Percentiles rank a stretch among this genome's conserved stretches.
These are phyloP conservation scores for Percina caprodes DNA, from an alignment of 2,113 vertebrate genomes.

Conservation along the genomic window DNA sequence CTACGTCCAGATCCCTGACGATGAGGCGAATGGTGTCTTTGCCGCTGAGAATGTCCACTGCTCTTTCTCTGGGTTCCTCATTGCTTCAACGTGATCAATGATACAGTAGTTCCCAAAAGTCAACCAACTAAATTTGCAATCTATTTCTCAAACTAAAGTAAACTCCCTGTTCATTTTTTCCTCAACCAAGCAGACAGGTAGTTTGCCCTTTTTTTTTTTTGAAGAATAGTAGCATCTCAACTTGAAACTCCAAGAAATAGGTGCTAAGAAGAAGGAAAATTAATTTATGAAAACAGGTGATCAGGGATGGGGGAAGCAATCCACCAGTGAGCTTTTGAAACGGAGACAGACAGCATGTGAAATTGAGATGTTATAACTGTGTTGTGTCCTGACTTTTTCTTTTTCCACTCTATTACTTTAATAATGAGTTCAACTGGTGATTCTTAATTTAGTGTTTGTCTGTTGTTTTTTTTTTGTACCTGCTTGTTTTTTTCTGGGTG, in stretches of 20 bases:
- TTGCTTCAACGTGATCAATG: slow-evolving; percentile 90
- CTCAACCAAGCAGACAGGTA: slow-evolving; percentile 74
- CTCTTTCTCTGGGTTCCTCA: slow-evolving; percentile 98
- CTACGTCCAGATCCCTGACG: slow-evolving; percentile 94
- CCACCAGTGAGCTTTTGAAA: slow-evolving; percentile 77
- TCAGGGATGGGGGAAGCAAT: slow-evolving; percentile 83
- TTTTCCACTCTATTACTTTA: slow-evolving; percentile 74
- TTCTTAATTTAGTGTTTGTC: slow-evolving; percentile 76
- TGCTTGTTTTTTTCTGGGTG: slow-evolving; percentile 71
- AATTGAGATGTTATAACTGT: slow-evolving; percentile 78
- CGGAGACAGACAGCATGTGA: slow-evolving; percentile 81
- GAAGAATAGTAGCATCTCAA: slow-evolving; percentile 82
- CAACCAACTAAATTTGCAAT: slow-evolving; percentile 78
- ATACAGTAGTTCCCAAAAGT: slow-evolving; percentile 62
- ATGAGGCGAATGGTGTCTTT: slow-evolving; percentile 94
- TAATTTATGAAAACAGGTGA: slow-evolving; percentile 84
- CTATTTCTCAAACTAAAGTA: slow-evolving; percentile 82
- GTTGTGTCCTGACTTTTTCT: slow-evolving; percentile 77
- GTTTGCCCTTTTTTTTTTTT: slow-evolving; percentile 74
- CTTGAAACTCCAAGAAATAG: slow-evolving; percentile 83
- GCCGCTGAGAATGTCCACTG: slow-evolving; percentile 96
- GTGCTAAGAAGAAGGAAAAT: slow-evolving; percentile 84
- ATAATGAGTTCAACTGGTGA: slow-evolving; percentile 76
- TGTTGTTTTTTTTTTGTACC: slow-evolving; percentile 74
- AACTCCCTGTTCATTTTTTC: slow-evolving; percentile 74